Conservation (phyloP, 2,888 invertebrate genomes). For the Troides aeacus region DNA sequence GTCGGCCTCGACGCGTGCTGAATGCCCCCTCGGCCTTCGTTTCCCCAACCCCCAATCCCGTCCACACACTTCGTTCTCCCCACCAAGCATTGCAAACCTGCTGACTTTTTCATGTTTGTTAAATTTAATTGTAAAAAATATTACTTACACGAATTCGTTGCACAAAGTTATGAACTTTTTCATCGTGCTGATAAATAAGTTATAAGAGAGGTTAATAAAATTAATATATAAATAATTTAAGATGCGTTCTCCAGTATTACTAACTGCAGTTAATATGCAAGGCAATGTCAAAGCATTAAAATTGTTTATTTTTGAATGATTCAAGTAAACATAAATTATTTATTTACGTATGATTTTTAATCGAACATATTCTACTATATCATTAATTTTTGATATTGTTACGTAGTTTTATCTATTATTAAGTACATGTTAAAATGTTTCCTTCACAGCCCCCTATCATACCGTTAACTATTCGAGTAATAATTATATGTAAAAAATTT, state of each 20-base stretch:
- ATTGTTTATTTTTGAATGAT: too few relatives aligned
- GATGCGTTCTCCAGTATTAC: not conserved
- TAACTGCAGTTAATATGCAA: not conserved
- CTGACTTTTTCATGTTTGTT: constrained; percentile 6
- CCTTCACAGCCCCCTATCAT: too few relatives aligned
- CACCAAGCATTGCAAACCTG: constrained; percentile 12
- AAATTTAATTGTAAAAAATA: not conserved
- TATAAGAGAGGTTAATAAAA: not conserved
- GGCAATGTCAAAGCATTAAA: not conserved
- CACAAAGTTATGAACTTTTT: not conserved
- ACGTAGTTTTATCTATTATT: too few relatives aligned
- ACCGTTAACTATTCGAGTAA: too few relatives aligned
- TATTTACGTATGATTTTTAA: too few relatives aligned
- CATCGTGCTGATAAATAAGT: not conserved
- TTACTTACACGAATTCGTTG: not conserved
- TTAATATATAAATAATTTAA: not conserved
- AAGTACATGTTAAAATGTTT: too few relatives aligned
- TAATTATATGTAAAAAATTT: too few relatives aligned
- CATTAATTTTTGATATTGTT: too few relatives aligned
- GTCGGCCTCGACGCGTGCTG: constrained; percentile 57
- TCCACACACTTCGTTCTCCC: constrained; percentile 13
- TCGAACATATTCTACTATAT: too few relatives aligned
- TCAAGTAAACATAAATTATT: not conserved
- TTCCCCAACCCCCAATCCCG: constrained; percentile 37
- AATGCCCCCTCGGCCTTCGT: constrained; percentile 41